phyloP scores from a whole-genome alignment of 2,113 vertebrate species.

The Phylloscopus trochilus region DNA sequence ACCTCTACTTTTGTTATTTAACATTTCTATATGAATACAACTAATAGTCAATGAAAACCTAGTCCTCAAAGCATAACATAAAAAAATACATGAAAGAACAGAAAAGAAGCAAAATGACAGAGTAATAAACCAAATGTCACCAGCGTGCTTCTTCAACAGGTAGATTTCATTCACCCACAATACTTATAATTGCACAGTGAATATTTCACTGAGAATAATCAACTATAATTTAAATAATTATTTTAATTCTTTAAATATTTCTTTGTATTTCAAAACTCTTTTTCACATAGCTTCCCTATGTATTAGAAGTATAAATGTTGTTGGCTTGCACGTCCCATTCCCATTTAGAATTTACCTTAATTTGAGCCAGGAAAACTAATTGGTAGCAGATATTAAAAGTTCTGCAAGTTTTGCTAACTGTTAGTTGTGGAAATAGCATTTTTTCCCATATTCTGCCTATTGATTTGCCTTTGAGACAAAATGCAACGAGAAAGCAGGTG shows the following conservation, averaged over 20 bases:
- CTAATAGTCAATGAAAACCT: background rate
- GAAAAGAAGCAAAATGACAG: background rate
- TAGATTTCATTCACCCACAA: background rate
- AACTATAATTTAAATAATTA: background rate
- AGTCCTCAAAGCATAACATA: background rate
- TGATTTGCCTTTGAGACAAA: slow-evolving; percentile 71
- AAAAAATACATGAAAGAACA: background rate
- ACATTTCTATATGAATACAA: background rate
- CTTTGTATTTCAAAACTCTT: background rate
- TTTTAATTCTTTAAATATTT: background rate
- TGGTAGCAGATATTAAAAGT: slow-evolving; percentile 63
- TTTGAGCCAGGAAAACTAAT: slow-evolving; percentile 65
- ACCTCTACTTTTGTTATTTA: background rate
- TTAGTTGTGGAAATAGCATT: slow-evolving; percentile 54
- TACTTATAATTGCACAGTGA: background rate
- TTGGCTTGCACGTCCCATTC: slow-evolving; percentile 48
- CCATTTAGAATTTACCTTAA: slow-evolving; percentile 56
- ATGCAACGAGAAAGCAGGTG: slow-evolving; percentile 71
- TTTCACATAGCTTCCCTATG: background rate
- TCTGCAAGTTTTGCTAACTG: slow-evolving; percentile 61
- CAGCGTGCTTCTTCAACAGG: background rate
- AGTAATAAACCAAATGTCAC: background rate
- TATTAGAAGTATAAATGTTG: background rate
- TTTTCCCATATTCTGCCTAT: slow-evolving; percentile 56
- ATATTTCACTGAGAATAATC: background rate